phyloP scores from a whole-genome alignment of 2,888 invertebrate species.

The Hypselothyrea guttata region DNA sequence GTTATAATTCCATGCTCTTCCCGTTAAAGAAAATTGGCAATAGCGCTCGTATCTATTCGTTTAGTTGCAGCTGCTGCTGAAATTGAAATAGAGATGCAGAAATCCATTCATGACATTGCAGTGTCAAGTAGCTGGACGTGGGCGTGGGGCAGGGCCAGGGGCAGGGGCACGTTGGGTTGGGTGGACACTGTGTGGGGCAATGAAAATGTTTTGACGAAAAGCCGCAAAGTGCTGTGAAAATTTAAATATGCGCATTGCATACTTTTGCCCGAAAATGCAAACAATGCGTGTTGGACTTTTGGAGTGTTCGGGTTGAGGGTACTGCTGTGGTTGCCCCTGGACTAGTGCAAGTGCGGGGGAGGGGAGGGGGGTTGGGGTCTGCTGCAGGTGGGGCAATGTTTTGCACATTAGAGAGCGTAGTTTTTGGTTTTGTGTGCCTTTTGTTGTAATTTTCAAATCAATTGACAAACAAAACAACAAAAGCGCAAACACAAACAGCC shows the following conservation, averaged over 20 bases:
- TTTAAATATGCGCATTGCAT: conserved; percentile 66
- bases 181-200: too few relatives aligned
- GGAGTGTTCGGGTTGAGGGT: background rate
- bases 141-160: background rate
- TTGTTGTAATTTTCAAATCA: conserved; percentile 70
- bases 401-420: conserved; percentile 53
- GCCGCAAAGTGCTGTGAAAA: conserved; percentile 37
- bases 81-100: background rate
- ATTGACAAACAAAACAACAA: conserved; percentile 70
- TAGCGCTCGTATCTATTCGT: too few relatives aligned
- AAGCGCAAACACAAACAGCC: conserved; percentile 65
- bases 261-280: conserved; percentile 55
- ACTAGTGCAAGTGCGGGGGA: background rate
- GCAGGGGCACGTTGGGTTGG: too few relatives aligned
- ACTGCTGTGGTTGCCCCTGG: background rate
- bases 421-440: conserved; percentile 33
- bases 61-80: too few relatives aligned
- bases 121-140: background rate
- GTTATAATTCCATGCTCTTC: too few relatives aligned
- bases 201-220: conserved; percentile 17
- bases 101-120: background rate
- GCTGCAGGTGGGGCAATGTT: conserved; percentile 25
- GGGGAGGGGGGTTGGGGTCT: background rate
- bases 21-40: too few relatives aligned
- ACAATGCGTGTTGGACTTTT: conserved; percentile 57